phyloP scores from a whole-genome alignment of 2,113 vertebrate genomes.

The Phocoena sinus region DNA sequence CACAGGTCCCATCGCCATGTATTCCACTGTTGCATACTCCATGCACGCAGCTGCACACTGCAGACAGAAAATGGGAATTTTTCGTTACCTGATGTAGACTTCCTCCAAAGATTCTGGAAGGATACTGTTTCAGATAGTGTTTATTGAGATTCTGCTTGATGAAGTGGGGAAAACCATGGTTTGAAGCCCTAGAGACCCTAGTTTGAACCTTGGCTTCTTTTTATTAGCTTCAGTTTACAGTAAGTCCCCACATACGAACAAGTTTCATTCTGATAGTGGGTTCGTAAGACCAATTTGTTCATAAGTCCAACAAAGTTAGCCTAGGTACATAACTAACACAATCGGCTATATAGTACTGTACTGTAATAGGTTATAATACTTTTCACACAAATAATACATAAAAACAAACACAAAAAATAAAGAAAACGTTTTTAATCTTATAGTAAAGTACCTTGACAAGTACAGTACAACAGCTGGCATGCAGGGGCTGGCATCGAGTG shows the following conservation, averaged over 20 bases:
- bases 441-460: background rate
- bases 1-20: constrained; percentile 85
- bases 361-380: background rate
- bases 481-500: background rate
- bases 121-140: background rate
- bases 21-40: constrained; percentile 87
- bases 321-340: background rate
- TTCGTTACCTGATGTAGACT: background rate
- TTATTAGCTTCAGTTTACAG: background rate
- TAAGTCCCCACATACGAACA: background rate
- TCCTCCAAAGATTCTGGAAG: background rate
- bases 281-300: background rate
- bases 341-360: background rate
- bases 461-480: background rate
- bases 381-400: background rate
- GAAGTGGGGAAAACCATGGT: background rate
- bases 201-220: background rate
- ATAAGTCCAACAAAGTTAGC: background rate
- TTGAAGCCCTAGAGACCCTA: background rate
- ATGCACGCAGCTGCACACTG: constrained; percentile 91
- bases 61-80: background rate
- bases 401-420: background rate
- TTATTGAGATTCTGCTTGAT: background rate
- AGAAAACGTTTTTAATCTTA: background rate
- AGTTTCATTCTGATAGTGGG: rapidly evolving